phyloP scores from a whole-genome alignment of 2,113 vertebrate species.

The Deroptyus accipitrinus region DNA sequence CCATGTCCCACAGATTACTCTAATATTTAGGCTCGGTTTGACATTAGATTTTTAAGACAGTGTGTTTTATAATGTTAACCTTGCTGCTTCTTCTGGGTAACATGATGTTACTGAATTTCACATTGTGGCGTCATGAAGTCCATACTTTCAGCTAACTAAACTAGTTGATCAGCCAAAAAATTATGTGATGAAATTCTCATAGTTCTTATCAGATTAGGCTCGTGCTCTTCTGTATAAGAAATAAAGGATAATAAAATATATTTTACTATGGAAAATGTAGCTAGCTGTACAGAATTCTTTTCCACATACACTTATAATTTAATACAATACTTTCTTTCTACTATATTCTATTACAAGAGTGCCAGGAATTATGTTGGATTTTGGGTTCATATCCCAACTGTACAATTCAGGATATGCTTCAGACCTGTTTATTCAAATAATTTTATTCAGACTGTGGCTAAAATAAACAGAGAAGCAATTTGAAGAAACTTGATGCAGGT shows the following conservation, averaged over 20 bases:
- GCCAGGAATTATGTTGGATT: constrained; percentile 45
- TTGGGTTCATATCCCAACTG: constrained; percentile 38
- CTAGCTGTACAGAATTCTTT: constrained; percentile 1
- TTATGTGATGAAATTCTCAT: neutral
- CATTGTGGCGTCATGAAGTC: neutral
- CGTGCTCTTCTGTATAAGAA: neutral
- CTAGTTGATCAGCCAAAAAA: neutral
- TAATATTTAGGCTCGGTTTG: neutral
- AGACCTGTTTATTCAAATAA: constrained; percentile 41
- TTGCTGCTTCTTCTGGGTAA: neutral
- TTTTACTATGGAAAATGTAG: neutral
- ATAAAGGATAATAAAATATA: neutral
- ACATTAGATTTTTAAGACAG: neutral
- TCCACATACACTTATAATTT: neutral
- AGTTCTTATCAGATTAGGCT: neutral
- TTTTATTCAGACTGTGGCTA: constrained; percentile 28
- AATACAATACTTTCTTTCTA: constrained; percentile 29
- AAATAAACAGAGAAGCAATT: constrained; percentile 51
- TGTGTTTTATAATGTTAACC: neutral
- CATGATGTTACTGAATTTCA: neutral
- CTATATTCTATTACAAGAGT: constrained; percentile 28
- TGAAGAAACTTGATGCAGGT: neutral
- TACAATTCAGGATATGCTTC: constrained; percentile 40
- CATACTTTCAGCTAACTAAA: neutral
- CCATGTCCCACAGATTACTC: neutral